Base-by-base conservation (phyloP, 1,140 invertebrate genomes). In the Tigriopus japonicus region DNA sequence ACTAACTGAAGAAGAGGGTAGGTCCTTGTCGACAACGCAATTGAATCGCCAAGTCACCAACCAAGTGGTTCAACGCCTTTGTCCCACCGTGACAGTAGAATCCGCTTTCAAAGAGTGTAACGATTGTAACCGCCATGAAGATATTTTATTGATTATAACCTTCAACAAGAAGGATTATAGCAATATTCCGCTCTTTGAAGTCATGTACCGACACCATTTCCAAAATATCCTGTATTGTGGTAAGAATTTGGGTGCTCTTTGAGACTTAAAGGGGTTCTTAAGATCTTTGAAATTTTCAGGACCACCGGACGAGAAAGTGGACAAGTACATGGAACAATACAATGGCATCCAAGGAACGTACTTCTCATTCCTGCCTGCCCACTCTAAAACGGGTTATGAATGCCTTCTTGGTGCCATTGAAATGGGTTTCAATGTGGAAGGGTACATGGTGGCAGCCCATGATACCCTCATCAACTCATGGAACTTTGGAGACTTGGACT, bases 341-440 rank as follows among this genome's bases (percentile, higher is more conserved):
- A 67, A 69, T 52, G 49, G 62, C 17, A 63, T 65, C 6, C 66
- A 68, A 56, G 63, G 66, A 52, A 63, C 67, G 9, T 65, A 65
- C 10, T 67, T 70, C 52, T 67, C 67, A 41, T 71, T 69, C 60
- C 59, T 71, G 6, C 68, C 68, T 13, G 67, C 68, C 1, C 66
- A 69, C 62, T 67, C 67, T 3, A 52, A 66, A 35, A 62, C 64
- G 19, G 66, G 63, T 7, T 71, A 71, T 54, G 68, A 71, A 59
- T 70, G 70, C 52, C 62, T 70, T 6, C 51, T 70, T 19, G 67
- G 67, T 42, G 70, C 70, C 14, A 64, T 71, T 58, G 67, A 71
- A 56, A 70, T 71, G 70, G 67, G 68, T 21, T 71, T 70, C 61
- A 65, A 67, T 13, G 70, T 71, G 2, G 68, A 70, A 41, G 70